phyloP scores from a whole-genome alignment of 2,888 invertebrate species.

The Bruchidius siliquastri region DNA sequence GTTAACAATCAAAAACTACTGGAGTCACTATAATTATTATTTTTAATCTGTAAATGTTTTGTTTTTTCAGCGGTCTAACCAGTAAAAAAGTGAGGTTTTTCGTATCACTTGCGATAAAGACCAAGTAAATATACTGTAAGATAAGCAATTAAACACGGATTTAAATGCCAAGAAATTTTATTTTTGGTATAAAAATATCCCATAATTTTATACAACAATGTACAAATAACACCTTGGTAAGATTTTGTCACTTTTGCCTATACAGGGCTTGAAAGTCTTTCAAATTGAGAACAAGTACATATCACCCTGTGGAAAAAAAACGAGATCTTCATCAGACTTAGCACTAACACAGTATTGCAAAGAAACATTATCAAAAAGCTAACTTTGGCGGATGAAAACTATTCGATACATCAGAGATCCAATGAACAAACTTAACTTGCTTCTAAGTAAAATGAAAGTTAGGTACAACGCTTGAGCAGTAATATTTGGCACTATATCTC shows the following conservation, averaged over 20 bases:
- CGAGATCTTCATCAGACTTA: slow-evolving; percentile 11
- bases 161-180: slow-evolving; percentile 26
- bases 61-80: background rate
- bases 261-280: slow-evolving; percentile 10
- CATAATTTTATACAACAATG: slow-evolving; percentile 16
- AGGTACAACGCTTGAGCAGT: no score
- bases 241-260: background rate
- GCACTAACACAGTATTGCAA: background rate
- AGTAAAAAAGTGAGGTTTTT: background rate
- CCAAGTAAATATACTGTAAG: background rate
- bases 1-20: no score
- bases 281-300: slow-evolving; percentile 17
- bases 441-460: no score
- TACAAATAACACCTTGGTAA: slow-evolving; percentile 23
- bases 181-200: slow-evolving; percentile 36
- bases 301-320: slow-evolving; percentile 23
- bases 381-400: background rate
- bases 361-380: background rate
- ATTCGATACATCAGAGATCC: background rate
- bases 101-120: background rate
- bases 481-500: background rate
- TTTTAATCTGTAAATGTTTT: no score
- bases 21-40: no score
- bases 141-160: slow-evolving; percentile 4
- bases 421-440: no score